These are phyloP conservation scores for Macrochelys suwanniensis DNA, from an alignment of 2,797 vertebrate genomes.

Conservation along the genomic window DNA sequence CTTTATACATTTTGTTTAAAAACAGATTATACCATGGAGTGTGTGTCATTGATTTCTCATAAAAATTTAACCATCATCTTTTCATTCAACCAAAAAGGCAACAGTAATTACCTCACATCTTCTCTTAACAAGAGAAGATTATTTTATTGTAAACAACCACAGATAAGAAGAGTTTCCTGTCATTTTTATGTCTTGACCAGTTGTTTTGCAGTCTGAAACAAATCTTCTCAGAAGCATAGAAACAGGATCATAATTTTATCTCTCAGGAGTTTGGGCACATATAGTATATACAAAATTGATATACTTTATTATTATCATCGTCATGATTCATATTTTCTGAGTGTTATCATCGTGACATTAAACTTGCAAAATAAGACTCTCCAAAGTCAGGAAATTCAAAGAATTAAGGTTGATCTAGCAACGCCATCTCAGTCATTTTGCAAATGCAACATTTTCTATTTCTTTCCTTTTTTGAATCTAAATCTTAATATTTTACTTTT, in stretches of 20 bases:
- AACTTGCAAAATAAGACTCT: background rate
- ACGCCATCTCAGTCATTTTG: background rate
- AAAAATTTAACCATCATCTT: background rate
- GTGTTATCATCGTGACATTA: background rate
- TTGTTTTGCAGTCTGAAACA: fast-evolving
- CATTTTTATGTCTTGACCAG: background rate
- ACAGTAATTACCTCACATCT: background rate
- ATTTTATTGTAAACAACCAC: background rate
- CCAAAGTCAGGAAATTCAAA: background rate
- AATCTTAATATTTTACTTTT: background rate
- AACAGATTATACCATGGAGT: background rate
- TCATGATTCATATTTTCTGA: background rate
- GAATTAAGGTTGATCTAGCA: background rate
- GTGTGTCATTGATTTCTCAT: background rate
- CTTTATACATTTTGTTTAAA: background rate
- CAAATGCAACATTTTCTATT: background rate
- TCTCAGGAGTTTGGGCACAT: background rate
- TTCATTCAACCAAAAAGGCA: background rate
- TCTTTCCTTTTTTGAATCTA: background rate
- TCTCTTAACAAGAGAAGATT: background rate
- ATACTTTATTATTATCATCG: background rate
- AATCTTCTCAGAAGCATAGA: background rate
- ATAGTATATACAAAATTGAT: background rate
- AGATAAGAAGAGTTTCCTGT: background rate
- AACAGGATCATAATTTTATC: background rate